Evolutionary conservation across 92 coral and sea anemone species (phyloP), one percentile per base, ranked within the genome.

Genomic region (Bergia sp.): DNA sequence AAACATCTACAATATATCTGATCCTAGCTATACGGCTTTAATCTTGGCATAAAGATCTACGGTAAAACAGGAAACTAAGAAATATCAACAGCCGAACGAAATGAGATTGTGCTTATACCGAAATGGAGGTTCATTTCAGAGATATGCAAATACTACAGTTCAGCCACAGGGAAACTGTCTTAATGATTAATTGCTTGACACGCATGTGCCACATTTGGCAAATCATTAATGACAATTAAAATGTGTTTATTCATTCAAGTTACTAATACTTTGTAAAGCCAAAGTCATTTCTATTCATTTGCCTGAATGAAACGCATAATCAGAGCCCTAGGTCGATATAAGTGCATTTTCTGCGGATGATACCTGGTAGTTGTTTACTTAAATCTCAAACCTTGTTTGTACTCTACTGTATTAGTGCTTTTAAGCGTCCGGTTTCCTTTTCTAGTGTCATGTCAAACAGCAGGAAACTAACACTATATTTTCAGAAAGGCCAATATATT

Each of bases 151-250:
- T 95, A 78, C 38, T 67, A 18, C 74, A 20, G 79, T 65, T 82
- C 76, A 90, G 89, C 89, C 74, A 92, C 96, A 91, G 92, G 86
- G 93, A 88, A 57, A 81, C 86, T 89, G 88, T 88, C 94, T 85
- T 89, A 92, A 95, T 95, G 94, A 95, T 94, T 95, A 89, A 92
- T 91, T 86, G 89, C 90, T 55, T 89, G 88, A 92, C 83, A 88
- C 67, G 89, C 96, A 92, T 91, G 93, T 95, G 96, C 91, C 98
- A 94, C 92, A 89, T 93, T 92, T 90, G 95, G 92, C 94, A 91
- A 93, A 92, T 94, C 96, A 93, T 94, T 94, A 94, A 93, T 87
- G 94, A 93, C 96, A 95, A 96, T 97, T 92, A 94, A 91, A 94
- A 91, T 95, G 95, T 91, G 98, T 95, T 95, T 94, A 95, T 92